phyloP scores from a whole-genome alignment of 2,797 vertebrate species.

The Luscinia luscinia region DNA sequence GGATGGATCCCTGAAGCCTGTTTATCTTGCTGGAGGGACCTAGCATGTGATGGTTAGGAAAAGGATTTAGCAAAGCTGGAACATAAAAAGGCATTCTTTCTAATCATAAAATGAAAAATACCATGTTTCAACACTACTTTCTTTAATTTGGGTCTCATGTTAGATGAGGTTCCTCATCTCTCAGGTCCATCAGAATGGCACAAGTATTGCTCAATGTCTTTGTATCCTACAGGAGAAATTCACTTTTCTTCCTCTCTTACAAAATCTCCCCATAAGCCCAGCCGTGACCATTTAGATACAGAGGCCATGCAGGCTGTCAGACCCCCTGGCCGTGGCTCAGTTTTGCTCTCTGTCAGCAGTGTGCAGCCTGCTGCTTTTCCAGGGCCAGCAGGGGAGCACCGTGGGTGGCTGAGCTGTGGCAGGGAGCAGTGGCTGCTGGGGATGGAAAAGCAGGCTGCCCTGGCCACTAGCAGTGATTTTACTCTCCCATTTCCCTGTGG shows the following conservation, averaged over 20 bases:
- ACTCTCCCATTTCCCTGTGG: neutral
- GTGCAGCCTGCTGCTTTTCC: neutral
- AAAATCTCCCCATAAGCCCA: neutral
- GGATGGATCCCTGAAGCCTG: neutral
- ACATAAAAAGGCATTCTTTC: neutral
- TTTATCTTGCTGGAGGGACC: neutral
- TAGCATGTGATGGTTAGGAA: neutral
- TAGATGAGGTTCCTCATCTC: neutral
- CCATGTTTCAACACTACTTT: neutral
- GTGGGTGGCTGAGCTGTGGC: too few relatives aligned
- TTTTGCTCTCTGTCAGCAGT: neutral
- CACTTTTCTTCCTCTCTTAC: neutral
- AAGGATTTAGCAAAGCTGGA: neutral
- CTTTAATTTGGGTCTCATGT: neutral
- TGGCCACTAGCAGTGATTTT: too few relatives aligned
- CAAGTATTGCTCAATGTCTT: neutral
- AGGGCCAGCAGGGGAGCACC: neutral
- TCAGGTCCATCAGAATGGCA: neutral
- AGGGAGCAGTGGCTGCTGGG: neutral
- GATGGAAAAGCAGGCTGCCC: neutral
- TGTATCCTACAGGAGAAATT: neutral
- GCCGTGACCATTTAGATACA: too few relatives aligned
- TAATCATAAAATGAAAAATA: neutral
- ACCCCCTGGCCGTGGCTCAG: neutral
- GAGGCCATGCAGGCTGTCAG: neutral